A percentile compares a stretch with the other conserved stretches of the same genome.
These are phyloP conservation scores for Elgonia sp. DNA, from an alignment of 2,888 invertebrate species.

Conservation along the genomic window DNA sequence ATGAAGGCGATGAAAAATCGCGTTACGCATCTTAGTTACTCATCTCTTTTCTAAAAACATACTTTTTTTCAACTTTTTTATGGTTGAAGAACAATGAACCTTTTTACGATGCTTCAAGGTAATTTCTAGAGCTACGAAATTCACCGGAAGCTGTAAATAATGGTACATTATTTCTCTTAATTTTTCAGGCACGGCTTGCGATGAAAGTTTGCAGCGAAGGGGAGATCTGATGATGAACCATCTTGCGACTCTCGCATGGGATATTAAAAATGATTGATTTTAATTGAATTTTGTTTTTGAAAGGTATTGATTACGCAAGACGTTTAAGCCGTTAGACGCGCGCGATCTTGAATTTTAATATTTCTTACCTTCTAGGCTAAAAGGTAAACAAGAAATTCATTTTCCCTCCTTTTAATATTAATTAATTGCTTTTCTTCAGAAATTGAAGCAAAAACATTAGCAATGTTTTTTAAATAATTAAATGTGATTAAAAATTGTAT, in stretches of 20 bases:
- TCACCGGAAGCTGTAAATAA: conserved; percentile 72
- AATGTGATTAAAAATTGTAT: too few relatives aligned
- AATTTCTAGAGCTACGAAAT: conserved; percentile 65
- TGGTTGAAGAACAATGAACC: conserved; percentile 57
- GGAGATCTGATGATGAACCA: conserved; percentile 64
- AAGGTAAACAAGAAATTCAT: too few relatives aligned
- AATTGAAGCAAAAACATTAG: too few relatives aligned
- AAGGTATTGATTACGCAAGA: conserved; percentile 29
- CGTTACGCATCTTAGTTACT: not conserved
- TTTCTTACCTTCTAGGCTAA: not conserved
- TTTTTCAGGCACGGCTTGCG: conserved; percentile 72
- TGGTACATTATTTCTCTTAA: conserved; percentile 74
- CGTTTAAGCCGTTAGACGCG: too few relatives aligned
- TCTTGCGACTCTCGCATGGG: conserved; percentile 50
- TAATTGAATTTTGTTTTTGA: conserved; percentile 47
- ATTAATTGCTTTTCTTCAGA: too few relatives aligned
- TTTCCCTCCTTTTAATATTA: too few relatives aligned
- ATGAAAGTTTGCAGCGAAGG: conserved; percentile 65
- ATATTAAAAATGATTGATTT: conserved; percentile 67
- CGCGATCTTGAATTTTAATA: not conserved
- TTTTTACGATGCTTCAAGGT: conserved; percentile 65
- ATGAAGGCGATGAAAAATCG: conserved; percentile 29
- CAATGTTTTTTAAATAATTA: too few relatives aligned
- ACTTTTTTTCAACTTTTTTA: conserved; percentile 50
- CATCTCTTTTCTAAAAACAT: conserved; percentile 9